These are phyloP conservation scores for Rallus crepitans DNA, from an alignment of 2,797 vertebrate genomes.

Conservation along the genomic window DNA sequence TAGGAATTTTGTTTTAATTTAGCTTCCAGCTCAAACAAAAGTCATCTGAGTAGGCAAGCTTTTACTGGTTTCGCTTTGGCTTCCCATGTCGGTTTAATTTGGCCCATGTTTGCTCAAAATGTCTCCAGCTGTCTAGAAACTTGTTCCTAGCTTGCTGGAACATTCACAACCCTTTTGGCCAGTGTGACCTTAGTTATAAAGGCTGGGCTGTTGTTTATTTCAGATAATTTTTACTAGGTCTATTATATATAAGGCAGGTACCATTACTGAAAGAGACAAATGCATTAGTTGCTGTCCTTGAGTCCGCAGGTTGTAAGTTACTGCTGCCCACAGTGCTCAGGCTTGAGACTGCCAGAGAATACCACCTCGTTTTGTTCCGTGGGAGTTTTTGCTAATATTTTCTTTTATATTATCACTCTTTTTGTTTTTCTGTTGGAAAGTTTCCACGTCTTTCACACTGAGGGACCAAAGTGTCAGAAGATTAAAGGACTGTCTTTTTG, in stretches of 20 bases:
- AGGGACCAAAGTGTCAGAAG: slow-evolving; percentile 57
- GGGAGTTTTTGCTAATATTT: slow-evolving; percentile 33
- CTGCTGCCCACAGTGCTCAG: slow-evolving; percentile 7
- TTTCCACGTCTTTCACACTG: slow-evolving; percentile 22
- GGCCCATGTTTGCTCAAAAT: slow-evolving; percentile 66
- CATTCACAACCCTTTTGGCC: slow-evolving; percentile 41
- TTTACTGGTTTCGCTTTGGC: slow-evolving; percentile 73
- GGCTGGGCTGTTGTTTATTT: slow-evolving; percentile 53
- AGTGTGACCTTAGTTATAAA: slow-evolving; percentile 52
- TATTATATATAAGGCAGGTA: slow-evolving; percentile 17
- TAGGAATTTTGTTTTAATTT: slow-evolving; percentile 51
- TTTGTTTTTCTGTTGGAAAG: slow-evolving; percentile 33
- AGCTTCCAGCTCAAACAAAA: slow-evolving; percentile 65
- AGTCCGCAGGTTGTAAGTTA: background rate
- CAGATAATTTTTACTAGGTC: slow-evolving; percentile 26
- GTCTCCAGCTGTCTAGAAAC: slow-evolving; percentile 72
- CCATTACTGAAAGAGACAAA: slow-evolving; percentile 21
- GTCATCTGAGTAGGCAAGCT: slow-evolving; percentile 58
- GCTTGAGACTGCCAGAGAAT: slow-evolving; percentile 12
- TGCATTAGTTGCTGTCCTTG: background rate
- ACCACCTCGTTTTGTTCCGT: slow-evolving; percentile 7
- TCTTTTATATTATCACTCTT: slow-evolving; percentile 36
- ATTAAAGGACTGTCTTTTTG: slow-evolving; percentile 56
- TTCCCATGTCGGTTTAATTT: slow-evolving; percentile 60
- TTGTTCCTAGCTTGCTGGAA: slow-evolving; percentile 62